Evolutionary conservation across 2,113 vertebrate species (phyloP).

Genomic region (Bungarus multicinctus): DNA sequence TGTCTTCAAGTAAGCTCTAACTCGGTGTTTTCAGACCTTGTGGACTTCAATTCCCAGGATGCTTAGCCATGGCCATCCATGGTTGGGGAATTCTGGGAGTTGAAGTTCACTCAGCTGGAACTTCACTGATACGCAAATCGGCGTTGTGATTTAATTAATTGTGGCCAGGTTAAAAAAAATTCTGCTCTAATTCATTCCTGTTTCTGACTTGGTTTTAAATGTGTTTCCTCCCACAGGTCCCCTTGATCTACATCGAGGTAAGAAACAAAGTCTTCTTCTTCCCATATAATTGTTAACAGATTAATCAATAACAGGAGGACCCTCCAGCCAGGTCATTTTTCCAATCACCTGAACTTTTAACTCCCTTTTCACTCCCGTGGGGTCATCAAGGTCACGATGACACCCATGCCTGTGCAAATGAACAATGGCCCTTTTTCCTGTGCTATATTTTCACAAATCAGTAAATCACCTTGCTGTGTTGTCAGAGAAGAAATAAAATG

Average conservation of each 20-base stretch:
- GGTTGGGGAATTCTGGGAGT: not conserved
- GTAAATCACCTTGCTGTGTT: not conserved
- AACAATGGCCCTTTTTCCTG: not conserved
- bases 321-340: not conserved
- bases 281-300: not conserved
- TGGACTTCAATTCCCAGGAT: not conserved
- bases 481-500: not conserved
- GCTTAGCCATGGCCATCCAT: not conserved
- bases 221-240: not conserved
- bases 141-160: not conserved
- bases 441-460: not conserved
- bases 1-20: not conserved
- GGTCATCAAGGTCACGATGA: not conserved
- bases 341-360: not conserved
- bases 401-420: not conserved
- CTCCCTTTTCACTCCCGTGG: not conserved
- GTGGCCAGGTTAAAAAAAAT: not conserved
- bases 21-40: not conserved
- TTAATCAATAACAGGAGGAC: not conserved
- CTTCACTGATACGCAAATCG: not conserved
- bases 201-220: not conserved
- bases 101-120: not conserved
- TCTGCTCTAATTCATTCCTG: not conserved
- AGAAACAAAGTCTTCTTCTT: not conserved
- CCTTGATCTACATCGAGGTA: not conserved